These are phyloP conservation scores for Condylostylus longicornis DNA, from an alignment of 1,140 invertebrate genomes.

Conservation along the genomic window DNA sequence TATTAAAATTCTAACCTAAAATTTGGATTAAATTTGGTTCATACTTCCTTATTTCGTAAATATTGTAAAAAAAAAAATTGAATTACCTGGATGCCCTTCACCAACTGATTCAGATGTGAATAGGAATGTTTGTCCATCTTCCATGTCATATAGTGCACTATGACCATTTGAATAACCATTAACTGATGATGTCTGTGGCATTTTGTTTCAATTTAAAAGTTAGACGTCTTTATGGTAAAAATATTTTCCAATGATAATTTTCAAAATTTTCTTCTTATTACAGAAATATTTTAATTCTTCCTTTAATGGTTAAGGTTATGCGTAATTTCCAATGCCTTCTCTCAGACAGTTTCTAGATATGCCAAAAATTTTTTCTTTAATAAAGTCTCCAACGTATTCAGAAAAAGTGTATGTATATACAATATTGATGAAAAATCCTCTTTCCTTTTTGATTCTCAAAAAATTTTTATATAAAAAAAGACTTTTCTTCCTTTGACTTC, in stretches of 20 bases:
- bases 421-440: no score
- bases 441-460: no score
- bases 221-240: slow-evolving; percentile 1
- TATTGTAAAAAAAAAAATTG: background rate
- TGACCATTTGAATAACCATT: slow-evolving; percentile 62
- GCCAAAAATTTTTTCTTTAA: no score
- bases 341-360: no score
- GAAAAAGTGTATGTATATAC: no score
- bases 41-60: background rate
- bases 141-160: slow-evolving; percentile 49
- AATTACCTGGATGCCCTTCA: slow-evolving; percentile 90
- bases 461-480: no score
- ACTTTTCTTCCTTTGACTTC: no score
- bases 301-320: no score
- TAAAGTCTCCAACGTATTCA: no score
- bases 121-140: slow-evolving; percentile 77
- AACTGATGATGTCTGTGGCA: slow-evolving; percentile 20
- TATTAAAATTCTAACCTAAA: background rate
- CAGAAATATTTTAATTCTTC: no score
- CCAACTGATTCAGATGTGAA: slow-evolving; percentile 99
- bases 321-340: no score
- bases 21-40: background rate
- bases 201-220: slow-evolving; percentile 12
- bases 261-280: no score
- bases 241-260: slow-evolving; percentile 4